A percentile compares a stretch with the other conserved stretches of the same genome.
phyloP scores from a whole-genome alignment of 2,888 invertebrate genomes.

The Apoda limacodes region DNA sequence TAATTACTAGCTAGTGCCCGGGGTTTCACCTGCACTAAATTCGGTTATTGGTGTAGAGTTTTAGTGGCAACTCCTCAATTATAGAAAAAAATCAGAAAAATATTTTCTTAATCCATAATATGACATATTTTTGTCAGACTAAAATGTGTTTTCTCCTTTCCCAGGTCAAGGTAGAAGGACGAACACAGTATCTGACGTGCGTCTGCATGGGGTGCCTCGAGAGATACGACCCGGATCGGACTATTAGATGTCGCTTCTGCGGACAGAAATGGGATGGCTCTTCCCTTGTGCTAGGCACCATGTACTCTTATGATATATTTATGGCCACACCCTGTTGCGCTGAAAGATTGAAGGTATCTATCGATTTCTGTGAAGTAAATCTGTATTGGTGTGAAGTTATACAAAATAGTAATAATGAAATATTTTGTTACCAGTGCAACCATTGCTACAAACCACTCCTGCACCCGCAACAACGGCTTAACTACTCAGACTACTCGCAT shows the following conservation, averaged over 20 bases:
- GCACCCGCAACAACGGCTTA: conserved; percentile 86
- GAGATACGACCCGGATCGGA: conserved; percentile 80
- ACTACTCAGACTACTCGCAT: conserved; percentile 96
- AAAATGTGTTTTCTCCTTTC: conserved; percentile 22
- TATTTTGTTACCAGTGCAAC: too few relatives aligned
- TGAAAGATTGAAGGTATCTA: conserved; percentile 86
- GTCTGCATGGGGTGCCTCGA: conserved; percentile 96
- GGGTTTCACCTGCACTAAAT: too few relatives aligned
- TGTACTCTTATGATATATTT: conserved; percentile 99
- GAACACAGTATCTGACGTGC: conserved; percentile 90
- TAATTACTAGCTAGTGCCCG: too few relatives aligned
- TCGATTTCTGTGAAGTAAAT: too few relatives aligned
- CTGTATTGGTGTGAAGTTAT: too few relatives aligned
- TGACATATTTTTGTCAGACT: too few relatives aligned
- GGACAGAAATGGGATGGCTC: conserved; percentile 92
- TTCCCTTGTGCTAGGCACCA: conserved; percentile 93
- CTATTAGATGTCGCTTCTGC: conserved; percentile 87
- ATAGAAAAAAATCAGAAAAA: too few relatives aligned
- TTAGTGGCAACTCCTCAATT: too few relatives aligned
- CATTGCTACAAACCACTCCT: conserved; percentile 90
- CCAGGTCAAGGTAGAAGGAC: conserved; percentile 91
- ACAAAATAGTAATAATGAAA: too few relatives aligned
- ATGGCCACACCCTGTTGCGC: conserved; percentile 97
- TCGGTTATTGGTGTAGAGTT: too few relatives aligned
- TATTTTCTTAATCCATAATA: too few relatives aligned